These are phyloP conservation scores for Pomacea canaliculata DNA, from an alignment of 2,888 invertebrate species.

Conservation along the genomic window DNA sequence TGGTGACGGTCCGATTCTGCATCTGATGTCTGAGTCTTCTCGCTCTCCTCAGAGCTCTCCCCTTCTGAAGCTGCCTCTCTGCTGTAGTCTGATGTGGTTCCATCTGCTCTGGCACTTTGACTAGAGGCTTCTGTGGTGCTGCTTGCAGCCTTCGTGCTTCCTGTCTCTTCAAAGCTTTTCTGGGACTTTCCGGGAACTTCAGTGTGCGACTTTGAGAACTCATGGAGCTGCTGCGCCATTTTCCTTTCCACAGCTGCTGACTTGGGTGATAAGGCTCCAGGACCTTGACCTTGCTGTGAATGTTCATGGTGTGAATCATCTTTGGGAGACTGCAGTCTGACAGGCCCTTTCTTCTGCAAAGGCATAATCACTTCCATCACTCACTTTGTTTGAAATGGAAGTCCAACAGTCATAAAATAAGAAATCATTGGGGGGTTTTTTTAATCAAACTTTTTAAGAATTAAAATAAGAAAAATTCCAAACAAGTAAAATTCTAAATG, in stretches of 20 bases:
- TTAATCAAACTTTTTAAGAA: neutral
- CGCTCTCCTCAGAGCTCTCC: slow-evolving; percentile 43
- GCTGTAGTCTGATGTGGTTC: slow-evolving; percentile 53
- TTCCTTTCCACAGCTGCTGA: slow-evolving; percentile 54
- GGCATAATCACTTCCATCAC: too few relatives aligned
- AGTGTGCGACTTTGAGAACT: slow-evolving; percentile 33
- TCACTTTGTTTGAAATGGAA: too few relatives aligned
- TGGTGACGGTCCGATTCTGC: slow-evolving; percentile 39
- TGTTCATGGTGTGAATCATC: neutral
- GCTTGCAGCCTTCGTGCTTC: slow-evolving; percentile 36
- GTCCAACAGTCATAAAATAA: neutral
- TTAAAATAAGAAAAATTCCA: neutral
- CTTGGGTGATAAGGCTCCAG: slow-evolving; percentile 29
- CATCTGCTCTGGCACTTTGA: slow-evolving; percentile 47
- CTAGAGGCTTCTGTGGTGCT: slow-evolving; percentile 49
- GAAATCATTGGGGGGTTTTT: neutral
- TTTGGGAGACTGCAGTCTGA: slow-evolving; percentile 22
- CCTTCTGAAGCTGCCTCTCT: slow-evolving; percentile 51
- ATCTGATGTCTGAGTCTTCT: slow-evolving; percentile 46
- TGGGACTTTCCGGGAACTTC: slow-evolving; percentile 10
- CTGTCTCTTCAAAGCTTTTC: slow-evolving; percentile 14
- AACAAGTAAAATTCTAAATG: neutral
- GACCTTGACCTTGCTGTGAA: slow-evolving; percentile 21
- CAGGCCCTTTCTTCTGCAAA: slow-evolving; percentile 22
- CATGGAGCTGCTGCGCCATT: slow-evolving; percentile 64